phyloP scores from a whole-genome alignment of 2,888 invertebrate genomes.

The Eupithecia tripunctaria region DNA sequence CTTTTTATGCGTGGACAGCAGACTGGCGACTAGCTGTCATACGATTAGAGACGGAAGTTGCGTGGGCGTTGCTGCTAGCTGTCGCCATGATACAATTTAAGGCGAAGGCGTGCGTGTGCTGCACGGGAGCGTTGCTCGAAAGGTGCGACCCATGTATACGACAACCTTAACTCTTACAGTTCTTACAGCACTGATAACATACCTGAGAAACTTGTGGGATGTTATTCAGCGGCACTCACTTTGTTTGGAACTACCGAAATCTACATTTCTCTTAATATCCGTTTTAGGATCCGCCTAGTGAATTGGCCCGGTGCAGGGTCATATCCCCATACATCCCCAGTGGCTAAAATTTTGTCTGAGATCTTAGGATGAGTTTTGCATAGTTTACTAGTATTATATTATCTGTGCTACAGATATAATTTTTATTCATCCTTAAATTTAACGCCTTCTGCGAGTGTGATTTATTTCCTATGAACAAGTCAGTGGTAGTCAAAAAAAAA shows the following conservation, averaged over 20 bases:
- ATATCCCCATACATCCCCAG: neutral
- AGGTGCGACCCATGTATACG: neutral
- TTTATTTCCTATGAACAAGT: neutral
- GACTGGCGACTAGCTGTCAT: neutral
- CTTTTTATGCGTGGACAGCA: neutral
- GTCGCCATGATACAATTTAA: no score
- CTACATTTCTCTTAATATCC: neutral
- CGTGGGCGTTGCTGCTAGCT: no score
- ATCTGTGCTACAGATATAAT: no score
- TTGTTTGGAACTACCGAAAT: no score
- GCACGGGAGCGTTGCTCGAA: neutral
- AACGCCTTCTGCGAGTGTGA: no score
- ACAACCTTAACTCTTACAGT: neutral
- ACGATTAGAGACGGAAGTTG: no score
- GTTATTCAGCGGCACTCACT: neutral
- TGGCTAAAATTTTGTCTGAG: neutral
- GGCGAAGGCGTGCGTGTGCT: no score
- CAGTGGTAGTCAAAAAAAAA: neutral
- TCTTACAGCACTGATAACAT: slow-evolving; percentile 4
- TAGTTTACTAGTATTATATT: neutral
- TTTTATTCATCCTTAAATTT: no score
- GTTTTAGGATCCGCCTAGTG: neutral
- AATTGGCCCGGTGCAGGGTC: neutral
- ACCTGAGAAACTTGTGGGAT: slow-evolving; percentile 5
- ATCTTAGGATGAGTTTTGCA: neutral